Conservation (phyloP, 2,888 invertebrate species). For the Hemaris fuciformis region DNA sequence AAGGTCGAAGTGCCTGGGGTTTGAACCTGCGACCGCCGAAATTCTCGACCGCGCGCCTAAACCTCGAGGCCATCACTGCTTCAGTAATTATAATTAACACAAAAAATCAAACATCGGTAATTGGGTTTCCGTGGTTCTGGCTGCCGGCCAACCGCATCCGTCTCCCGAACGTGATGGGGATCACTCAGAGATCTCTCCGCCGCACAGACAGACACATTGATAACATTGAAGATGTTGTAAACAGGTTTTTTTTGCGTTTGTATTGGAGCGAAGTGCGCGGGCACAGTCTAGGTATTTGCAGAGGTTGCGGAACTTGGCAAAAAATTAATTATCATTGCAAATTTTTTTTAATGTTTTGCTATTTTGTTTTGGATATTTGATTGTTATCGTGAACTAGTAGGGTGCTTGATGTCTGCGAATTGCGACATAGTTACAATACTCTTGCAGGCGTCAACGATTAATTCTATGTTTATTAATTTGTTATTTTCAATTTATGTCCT, state of each 20-base stretch:
- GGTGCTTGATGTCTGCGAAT: too few species aligned
- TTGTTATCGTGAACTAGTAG: too few species aligned
- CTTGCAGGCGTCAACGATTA: too few species aligned
- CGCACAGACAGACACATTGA: conserved; percentile 15
- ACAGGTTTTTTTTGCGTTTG: conserved; percentile 14
- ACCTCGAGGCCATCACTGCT: too few species aligned
- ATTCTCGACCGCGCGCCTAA: too few species aligned
- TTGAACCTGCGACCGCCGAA: too few species aligned
- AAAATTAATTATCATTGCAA: not conserved
- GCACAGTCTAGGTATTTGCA: not conserved
- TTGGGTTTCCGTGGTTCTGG: conserved; percentile 7
- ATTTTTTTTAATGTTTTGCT: not conserved
- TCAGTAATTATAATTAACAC: not conserved
- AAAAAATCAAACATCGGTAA: not conserved
- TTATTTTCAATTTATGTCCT: too few species aligned
- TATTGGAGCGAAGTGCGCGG: conserved; percentile 13
- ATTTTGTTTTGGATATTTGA: not conserved
- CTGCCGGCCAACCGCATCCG: conserved; percentile 9
- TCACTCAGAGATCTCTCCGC: conserved; percentile 14
- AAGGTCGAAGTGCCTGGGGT: too few species aligned
- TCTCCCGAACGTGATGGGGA: conserved; percentile 3
- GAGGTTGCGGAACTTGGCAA: not conserved
- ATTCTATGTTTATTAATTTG: too few species aligned
- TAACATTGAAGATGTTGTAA: conserved; percentile 14
- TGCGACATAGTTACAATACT: too few species aligned